phyloP scores from a whole-genome alignment of 1,140 invertebrate species.

The Diabrotica undecimpunctata region DNA sequence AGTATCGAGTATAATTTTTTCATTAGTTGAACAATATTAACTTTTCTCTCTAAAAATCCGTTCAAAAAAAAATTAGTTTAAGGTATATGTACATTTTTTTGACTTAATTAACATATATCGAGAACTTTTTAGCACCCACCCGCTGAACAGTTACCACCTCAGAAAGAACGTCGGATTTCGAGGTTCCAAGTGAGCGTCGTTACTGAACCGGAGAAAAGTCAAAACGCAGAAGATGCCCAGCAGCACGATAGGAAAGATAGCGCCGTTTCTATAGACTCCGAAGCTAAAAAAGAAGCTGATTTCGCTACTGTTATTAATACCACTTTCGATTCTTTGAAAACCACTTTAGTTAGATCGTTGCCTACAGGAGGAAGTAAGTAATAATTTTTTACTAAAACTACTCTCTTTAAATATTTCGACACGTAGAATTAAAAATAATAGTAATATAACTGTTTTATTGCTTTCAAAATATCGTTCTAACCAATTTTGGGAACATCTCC shows the following conservation, averaged over 20 bases:
- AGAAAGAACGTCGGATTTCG: slow-evolving; percentile 39
- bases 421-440: neutral
- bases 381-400: too few relatives aligned
- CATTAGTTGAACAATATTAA: too few relatives aligned
- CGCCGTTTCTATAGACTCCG: neutral
- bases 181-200: slow-evolving; percentile 47
- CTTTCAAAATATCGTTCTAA: too few relatives aligned
- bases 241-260: slow-evolving; percentile 4
- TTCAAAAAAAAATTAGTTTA: too few relatives aligned
- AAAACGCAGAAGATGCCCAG: slow-evolving; percentile 8
- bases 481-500: too few relatives aligned
- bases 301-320: slow-evolving; percentile 38
- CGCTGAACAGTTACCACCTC: neutral
- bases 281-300: slow-evolving; percentile 28
- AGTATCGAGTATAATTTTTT: too few relatives aligned
- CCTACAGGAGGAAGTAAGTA: slow-evolving; percentile 27
- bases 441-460: too few relatives aligned
- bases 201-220: slow-evolving; percentile 41
- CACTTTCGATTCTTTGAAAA: slow-evolving; percentile 37
- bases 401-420: neutral
- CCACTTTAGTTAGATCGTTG: slow-evolving; percentile 32
- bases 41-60: too few relatives aligned
- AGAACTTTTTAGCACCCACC: slow-evolving; percentile 3
- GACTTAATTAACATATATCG: too few relatives aligned
- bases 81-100: too few relatives aligned